Conservation (phyloP, 2,797 vertebrate species). For the Gila robusta region DNA sequence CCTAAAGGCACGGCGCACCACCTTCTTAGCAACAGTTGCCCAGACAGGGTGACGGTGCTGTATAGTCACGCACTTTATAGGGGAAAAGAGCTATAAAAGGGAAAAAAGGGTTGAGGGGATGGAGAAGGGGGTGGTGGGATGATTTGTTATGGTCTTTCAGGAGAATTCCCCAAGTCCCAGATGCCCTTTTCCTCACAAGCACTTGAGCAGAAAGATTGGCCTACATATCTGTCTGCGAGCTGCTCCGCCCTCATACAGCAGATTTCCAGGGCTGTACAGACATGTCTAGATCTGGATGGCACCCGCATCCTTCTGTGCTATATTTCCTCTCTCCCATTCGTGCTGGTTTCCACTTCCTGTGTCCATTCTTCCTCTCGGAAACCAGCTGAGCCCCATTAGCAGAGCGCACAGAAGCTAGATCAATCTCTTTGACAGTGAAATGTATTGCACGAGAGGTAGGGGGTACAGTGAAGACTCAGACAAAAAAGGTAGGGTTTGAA, state of each 20-base stretch:
- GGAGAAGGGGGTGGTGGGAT: not conserved
- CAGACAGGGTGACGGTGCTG: conserved; percentile 58
- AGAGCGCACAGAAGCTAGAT: conserved; percentile 52
- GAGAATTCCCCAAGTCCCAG: conserved; percentile 58
- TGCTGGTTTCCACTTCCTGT: not conserved
- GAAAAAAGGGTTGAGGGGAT: conserved; percentile 28
- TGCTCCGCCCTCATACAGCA: conserved; percentile 53
- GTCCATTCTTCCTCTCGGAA: conserved; percentile 9
- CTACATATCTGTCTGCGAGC: conserved; percentile 83
- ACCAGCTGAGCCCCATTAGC: conserved; percentile 53
- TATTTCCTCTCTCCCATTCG: not conserved
- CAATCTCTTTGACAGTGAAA: conserved; percentile 57
- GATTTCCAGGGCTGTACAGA: conserved; percentile 14
- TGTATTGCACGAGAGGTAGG: conserved; percentile 15
- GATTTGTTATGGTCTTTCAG: conserved; percentile 46
- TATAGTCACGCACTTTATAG: conserved; percentile 56
- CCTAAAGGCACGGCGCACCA: conserved; percentile 68
- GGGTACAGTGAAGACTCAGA: conserved; percentile 20
- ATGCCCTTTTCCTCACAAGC: conserved; percentile 73
- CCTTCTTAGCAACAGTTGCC: conserved; percentile 79
- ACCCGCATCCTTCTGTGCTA: not conserved
- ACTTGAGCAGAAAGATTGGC: conserved; percentile 92
- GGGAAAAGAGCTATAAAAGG: conserved; percentile 34
- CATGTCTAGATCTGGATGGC: conserved; percentile 12
- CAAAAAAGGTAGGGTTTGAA: conserved; percentile 28